Base-by-base conservation (phyloP, 2,888 invertebrate genomes). In the Dendrolimus pini region DNA sequence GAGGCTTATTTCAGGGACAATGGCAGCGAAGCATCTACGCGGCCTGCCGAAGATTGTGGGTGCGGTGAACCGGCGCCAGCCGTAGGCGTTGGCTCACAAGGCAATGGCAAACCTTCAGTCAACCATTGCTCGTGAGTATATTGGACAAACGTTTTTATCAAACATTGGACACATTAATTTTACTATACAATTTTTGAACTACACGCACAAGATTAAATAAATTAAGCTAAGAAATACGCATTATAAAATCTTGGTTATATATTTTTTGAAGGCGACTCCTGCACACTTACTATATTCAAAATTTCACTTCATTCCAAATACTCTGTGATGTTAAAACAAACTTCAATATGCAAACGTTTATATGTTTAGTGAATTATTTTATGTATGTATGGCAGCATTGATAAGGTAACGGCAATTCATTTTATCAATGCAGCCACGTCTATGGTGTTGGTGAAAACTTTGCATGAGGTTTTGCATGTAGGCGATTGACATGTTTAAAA, bases 111-210 rank as follows among this genome's bases (percentile, higher is more conserved):
- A 71, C 77, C 83, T 8, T 62, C 74, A 55, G 70, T 72, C 69
- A 89, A 89, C 75, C 89, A 90, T 81, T 90, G 89, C 84, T 85
- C 88, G 90, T 90, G 81, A 89, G 90, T 89, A 84, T 72, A 59
- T 59, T 60, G 60, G 59, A 59, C 64, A 62, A 65, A 64, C 56
- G 58, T 68, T 67, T 14, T 65, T 70, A 63, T 63, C 62, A 65
- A 65, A 69, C 55, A 60, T 65, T 60, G 47, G 47, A 47, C 47
- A 47, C 12, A 8, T 30, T 30, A 30, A 30, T 30, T 30, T 30
- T 6, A 30, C 30, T 30, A 6, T 30, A 30, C 3, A 30, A 30
- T 6, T 30, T 30, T 30, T 30, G 30, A 30, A 6, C 6, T 30
- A 30, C 6, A 30, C 6, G 18, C 30, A 30, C 30, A 30, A 30